Evolutionary conservation across 2,888 invertebrate genomes (phyloP).

Genomic region (Drosophila anceps): DNA sequence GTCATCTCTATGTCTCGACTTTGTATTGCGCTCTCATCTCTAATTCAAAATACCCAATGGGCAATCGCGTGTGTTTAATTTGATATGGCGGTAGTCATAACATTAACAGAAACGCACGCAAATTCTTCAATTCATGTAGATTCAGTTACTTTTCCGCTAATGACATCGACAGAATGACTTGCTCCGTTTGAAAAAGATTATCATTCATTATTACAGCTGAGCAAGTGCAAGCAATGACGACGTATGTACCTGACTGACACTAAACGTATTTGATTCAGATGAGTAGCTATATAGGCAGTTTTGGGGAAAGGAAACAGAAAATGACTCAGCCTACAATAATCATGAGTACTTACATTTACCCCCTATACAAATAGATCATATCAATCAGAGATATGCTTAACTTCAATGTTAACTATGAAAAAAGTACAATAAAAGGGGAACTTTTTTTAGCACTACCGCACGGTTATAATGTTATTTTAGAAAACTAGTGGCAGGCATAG

Average conservation of each 20-base stretch:
- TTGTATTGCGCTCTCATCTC: constrained; percentile 11
- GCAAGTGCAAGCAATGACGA: constrained; percentile 50
- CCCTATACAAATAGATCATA: constrained; percentile 14
- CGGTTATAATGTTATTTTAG: too few relatives aligned
- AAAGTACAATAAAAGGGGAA: constrained; percentile 10
- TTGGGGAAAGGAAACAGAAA: constrained; percentile 16
- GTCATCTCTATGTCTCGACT: not conserved
- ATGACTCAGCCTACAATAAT: constrained; percentile 3
- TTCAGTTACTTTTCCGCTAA: constrained; percentile 22
- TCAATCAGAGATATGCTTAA: constrained; percentile 3
- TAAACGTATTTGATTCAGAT: constrained; percentile 2
- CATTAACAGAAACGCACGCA: constrained; percentile 11
- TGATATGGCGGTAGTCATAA: constrained; percentile 30
- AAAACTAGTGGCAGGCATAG: not conserved
- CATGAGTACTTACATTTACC: constrained; percentile 10
- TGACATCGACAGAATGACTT: constrained; percentile 35
- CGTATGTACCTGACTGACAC: constrained; percentile 27
- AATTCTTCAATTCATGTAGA: constrained; percentile 26
- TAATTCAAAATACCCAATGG: constrained; percentile 19
- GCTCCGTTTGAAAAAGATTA: constrained; percentile 17
- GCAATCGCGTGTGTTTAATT: constrained; percentile 57
- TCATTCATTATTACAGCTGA: constrained; percentile 22
- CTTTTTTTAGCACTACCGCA: constrained; percentile 2
- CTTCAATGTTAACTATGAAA: constrained; percentile 15
- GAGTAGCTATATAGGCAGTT: not conserved